phyloP scores from a whole-genome alignment of 2,797 vertebrate species.

The Pipistrellus pygmaeus region DNA sequence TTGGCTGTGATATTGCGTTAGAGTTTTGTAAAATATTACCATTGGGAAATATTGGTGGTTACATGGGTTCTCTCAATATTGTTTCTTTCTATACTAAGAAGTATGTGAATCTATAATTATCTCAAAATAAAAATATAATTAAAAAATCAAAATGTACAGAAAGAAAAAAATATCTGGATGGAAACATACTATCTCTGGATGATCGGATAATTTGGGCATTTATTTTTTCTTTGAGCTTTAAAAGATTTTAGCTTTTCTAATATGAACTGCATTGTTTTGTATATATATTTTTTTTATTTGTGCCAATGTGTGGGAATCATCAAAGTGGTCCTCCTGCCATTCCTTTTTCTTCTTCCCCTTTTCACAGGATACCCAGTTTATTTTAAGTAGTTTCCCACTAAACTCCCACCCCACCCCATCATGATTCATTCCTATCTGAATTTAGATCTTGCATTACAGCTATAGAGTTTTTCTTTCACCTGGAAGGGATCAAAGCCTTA shows the following conservation, averaged over 20 bases:
- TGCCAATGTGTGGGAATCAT: not conserved
- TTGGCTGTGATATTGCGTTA: not conserved
- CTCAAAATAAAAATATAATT: constrained; percentile 7
- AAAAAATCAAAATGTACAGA: constrained; percentile 10
- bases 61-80: not conserved
- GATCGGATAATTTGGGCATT: not conserved
- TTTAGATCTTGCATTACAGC: constrained; percentile 40
- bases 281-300: not conserved
- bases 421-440: not conserved
- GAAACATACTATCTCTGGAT: not conserved
- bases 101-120: not conserved
- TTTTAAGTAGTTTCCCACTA: not conserved
- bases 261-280: not conserved
- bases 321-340: not conserved
- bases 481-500: constrained; percentile 25
- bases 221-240: not conserved
- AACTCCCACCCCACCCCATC: not conserved
- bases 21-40: not conserved
- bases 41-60: not conserved
- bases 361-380: not conserved
- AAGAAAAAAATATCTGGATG: constrained; percentile 3
- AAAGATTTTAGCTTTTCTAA: constrained; percentile 26
- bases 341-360: not conserved
- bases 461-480: not conserved
- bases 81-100: not conserved